phyloP scores from a whole-genome alignment of 2,888 invertebrate species.

The Phyllotreta cruciferae region DNA sequence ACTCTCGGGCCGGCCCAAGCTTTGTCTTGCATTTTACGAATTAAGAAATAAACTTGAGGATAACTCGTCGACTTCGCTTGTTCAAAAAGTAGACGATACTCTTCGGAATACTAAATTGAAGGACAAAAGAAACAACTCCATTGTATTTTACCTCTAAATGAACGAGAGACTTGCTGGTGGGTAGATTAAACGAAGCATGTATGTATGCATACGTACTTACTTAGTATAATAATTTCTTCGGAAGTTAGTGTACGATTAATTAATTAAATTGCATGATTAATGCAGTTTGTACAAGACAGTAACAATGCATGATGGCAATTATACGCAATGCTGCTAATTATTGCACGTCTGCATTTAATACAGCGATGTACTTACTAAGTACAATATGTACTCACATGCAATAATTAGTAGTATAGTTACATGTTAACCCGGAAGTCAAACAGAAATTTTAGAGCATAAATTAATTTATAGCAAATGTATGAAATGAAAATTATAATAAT shows the following conservation, averaged over 20 bases:
- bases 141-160: too few relatives aligned
- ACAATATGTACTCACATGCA: background rate
- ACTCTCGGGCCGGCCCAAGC: background rate
- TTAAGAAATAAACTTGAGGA: background rate
- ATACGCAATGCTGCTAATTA: slow-evolving; percentile 7
- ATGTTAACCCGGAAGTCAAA: too few relatives aligned
- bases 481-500: too few relatives aligned
- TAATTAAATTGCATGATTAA: background rate
- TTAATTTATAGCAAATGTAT: too few relatives aligned
- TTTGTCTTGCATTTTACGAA: background rate
- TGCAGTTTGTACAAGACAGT: slow-evolving; percentile 7
- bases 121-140: too few relatives aligned
- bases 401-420: too few relatives aligned
- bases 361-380: background rate
- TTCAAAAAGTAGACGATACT: background rate
- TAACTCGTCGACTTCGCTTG: background rate
- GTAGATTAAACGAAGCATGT: background rate
- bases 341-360: slow-evolving; percentile 2
- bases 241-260: too few relatives aligned
- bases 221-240: background rate
- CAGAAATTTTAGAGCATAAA: too few relatives aligned
- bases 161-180: background rate
- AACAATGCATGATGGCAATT: slow-evolving; percentile 9
- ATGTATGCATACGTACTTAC: background rate
- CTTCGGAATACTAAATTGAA: too few relatives aligned